These are phyloP conservation scores for Marmota flaviventris DNA, from an alignment of 2,113 vertebrate genomes.

Conservation along the genomic window DNA sequence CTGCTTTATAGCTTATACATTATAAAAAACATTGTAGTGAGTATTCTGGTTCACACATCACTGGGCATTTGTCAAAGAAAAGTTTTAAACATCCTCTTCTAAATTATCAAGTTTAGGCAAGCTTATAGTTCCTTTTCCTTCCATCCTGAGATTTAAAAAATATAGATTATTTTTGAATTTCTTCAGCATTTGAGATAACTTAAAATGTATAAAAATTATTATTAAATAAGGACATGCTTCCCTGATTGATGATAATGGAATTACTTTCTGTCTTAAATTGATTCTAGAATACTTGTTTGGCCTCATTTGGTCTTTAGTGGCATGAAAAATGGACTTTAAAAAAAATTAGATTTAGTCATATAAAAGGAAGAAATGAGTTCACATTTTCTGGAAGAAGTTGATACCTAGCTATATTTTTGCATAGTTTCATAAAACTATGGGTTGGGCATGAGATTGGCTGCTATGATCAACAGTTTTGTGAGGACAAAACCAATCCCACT, in stretches of 20 bases:
- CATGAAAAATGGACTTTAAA: constrained; percentile 37
- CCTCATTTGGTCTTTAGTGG: constrained; percentile 59
- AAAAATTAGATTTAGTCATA: constrained; percentile 42
- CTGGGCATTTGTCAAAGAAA: neutral
- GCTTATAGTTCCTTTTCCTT: constrained; percentile 8
- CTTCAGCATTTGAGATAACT: constrained; percentile 17
- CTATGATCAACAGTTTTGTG: neutral
- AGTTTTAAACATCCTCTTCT: constrained; percentile 30
- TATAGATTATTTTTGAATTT: constrained; percentile 47
- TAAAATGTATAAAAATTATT: constrained; percentile 43
- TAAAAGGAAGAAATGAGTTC: constrained; percentile 58
- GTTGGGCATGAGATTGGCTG: constrained; percentile 11
- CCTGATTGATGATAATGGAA: constrained; percentile 59
- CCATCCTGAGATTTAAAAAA: constrained; percentile 21
- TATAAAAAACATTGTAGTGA: neutral
- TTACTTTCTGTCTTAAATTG: constrained; percentile 68
- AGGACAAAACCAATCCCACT: neutral
- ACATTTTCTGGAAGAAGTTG: constrained; percentile 64
- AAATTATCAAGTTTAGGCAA: constrained; percentile 13
- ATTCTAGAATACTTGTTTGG: constrained; percentile 70
- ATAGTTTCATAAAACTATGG: neutral
- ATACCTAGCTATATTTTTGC: constrained; percentile 60
- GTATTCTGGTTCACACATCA: neutral
- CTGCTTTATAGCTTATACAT: neutral
- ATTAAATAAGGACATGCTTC: constrained; percentile 43